Base-by-base conservation (phyloP, 2,113 vertebrate species). In the Ramphastos sulfuratus region DNA sequence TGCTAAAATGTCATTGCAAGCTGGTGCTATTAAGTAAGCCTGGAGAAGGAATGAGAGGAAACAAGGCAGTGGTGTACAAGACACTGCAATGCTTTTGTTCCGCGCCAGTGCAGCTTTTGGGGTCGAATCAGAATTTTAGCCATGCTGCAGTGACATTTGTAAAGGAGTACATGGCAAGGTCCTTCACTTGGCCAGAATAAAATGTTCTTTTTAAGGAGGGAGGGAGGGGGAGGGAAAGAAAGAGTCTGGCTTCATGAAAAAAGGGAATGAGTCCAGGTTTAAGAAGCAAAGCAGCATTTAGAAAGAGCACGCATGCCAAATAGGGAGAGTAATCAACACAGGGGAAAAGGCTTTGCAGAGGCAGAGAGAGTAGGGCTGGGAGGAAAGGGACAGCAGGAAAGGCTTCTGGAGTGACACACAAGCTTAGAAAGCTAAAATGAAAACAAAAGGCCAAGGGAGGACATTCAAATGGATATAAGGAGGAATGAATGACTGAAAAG, bases 391-490 rank as follows among this genome's bases (percentile, higher is more conserved):
- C 23, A 21, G 52, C 3, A 6, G 58, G 56, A 30, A 73, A 54
- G 11, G 78, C 61, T 77, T 74, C 66, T 80, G 88, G 77, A 95
- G 30, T 31, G 69, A 78, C 89, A 76, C 44, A 50, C 85, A n/a
- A 67, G 54, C 80, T 89, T 81, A 39, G 78, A 95, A 94, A 96
- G 93, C 90, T 89, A 76, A 92, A 94, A 78, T 58, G 82, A 55
- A 94, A 95, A 94, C 87, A 94, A 96, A 95, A 95, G 92, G 82
- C 87, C 73, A 64, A 94, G 55, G 82, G 86, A 63, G 76, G 60
- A 92, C 84, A 95, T 90, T 94, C 72, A 96, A 39, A 93, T 92
- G 94, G 85, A 94, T 97, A 72, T 85, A 85, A 94, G 90, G 72
- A 78, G 56, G 92, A 75, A 77, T 95, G 91, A 96, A 93, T 94